These are phyloP conservation scores for Ifrita kowaldi DNA, from an alignment of 2,113 vertebrate species.

Conservation along the genomic window DNA sequence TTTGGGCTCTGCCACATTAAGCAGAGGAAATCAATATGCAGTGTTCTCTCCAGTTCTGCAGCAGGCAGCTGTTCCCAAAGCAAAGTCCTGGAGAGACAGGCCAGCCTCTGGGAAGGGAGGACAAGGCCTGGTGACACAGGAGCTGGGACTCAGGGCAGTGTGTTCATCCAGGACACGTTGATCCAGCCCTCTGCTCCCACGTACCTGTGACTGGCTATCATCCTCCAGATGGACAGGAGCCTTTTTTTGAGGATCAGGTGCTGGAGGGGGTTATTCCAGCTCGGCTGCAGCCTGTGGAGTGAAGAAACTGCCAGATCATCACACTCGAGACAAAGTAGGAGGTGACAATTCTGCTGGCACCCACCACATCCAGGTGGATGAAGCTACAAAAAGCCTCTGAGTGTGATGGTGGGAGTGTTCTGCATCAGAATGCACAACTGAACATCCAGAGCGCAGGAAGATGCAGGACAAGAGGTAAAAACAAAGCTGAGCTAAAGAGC, in stretches of 20 bases:
- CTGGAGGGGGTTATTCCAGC: slow-evolving; percentile 51
- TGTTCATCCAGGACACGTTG: neutral
- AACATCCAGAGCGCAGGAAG: neutral
- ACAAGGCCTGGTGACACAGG: neutral
- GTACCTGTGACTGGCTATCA: slow-evolving; percentile 78
- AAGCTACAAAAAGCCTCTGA: neutral
- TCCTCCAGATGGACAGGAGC: slow-evolving; percentile 76
- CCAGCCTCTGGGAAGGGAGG: neutral
- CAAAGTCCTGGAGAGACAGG: neutral
- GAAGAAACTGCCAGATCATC: neutral
- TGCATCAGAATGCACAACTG: neutral
- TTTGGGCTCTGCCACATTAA: neutral
- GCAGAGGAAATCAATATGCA: slow-evolving; percentile 10
- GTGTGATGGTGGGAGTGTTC: neutral
- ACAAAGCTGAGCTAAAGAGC: neutral
- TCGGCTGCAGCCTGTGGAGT: slow-evolving; percentile 37
- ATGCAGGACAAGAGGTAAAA: neutral
- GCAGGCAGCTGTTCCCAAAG: neutral
- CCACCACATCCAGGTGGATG: neutral
- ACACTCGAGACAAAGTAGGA: neutral
- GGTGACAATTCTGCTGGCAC: neutral
- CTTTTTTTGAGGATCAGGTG: slow-evolving; percentile 71
- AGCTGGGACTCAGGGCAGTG: neutral
- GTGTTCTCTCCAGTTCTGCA: neutral
- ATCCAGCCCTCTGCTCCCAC: neutral